Percentiles rank a stretch among this genome's conserved stretches.
Conservation (phyloP, 2,113 vertebrate species). For the Oncorhynchus clarkii region DNA sequence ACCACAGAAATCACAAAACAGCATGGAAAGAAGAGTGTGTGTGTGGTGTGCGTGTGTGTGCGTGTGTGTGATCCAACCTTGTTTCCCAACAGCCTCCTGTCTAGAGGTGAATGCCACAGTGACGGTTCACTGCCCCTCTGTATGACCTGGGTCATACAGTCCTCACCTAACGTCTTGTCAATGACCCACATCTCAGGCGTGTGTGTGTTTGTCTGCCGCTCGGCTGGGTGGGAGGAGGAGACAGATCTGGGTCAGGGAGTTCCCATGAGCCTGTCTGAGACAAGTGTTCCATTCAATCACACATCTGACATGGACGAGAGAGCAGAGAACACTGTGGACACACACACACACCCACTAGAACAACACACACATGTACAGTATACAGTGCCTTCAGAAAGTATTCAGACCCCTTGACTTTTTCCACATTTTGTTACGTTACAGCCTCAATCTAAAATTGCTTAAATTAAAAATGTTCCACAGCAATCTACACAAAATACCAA, state of each 20-base stretch:
- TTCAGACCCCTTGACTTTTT: no score
- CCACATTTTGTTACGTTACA: no score
- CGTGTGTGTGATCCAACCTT: conserved; percentile 44
- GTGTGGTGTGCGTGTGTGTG: conserved; percentile 22
- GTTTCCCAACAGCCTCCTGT: no score
- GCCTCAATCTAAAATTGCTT: no score
- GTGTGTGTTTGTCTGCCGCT: conserved; percentile 29
- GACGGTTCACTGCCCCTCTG: conserved; percentile 67
- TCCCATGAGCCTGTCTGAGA: conserved; percentile 62
- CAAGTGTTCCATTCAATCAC: conserved; percentile 44
- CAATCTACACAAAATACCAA: no score
- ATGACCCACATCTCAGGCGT: conserved; percentile 68
- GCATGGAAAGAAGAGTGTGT: conserved; percentile 7
- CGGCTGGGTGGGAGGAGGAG: conserved; percentile 57
- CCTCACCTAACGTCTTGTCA: conserved; percentile 71
- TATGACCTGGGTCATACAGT: conserved; percentile 63
- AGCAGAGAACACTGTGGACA: conserved; percentile 26
- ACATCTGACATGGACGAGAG: conserved; percentile 62
- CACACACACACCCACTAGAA: not conserved
- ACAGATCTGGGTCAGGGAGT: conserved; percentile 68
- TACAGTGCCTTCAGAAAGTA: no score
- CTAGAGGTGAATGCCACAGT: conserved; percentile 6
- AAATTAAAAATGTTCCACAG: no score
- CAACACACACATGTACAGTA: not conserved
- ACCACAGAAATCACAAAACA: conserved; percentile 23